phyloP scores from a whole-genome alignment of 2,113 vertebrate genomes.

The Myanophis thanlyinensis region DNA sequence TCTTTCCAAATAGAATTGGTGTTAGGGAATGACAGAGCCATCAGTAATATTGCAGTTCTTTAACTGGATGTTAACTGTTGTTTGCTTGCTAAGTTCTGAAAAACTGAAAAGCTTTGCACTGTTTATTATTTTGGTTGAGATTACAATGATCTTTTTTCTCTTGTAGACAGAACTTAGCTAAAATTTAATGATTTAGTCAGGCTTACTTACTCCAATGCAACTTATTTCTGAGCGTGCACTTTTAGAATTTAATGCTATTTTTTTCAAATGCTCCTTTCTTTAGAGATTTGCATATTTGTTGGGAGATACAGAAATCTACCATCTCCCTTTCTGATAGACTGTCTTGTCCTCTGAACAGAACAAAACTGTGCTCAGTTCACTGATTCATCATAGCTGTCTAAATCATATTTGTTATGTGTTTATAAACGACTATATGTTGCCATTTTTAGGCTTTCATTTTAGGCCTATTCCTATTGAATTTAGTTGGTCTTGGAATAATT shows the following conservation, averaged over 20 bases:
- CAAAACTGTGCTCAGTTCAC: background rate
- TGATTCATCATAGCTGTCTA: background rate
- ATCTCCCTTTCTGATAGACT: background rate
- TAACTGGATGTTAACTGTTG: background rate
- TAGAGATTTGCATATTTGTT: background rate
- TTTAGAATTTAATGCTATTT: background rate
- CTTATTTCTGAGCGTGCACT: background rate
- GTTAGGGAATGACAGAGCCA: background rate
- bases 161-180: background rate
- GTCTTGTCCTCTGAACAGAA: background rate
- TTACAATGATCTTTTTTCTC: background rate
- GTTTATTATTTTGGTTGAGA: background rate
- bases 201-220: background rate
- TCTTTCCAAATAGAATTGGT: background rate
- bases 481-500: background rate
- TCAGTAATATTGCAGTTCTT: background rate
- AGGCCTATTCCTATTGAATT: background rate
- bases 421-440: background rate
- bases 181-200: background rate
- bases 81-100: background rate
- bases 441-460: background rate
- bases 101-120: background rate
- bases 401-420: background rate
- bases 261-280: background rate
- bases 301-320: background rate